phyloP scores from a whole-genome alignment of 2,888 invertebrate species.

The Neoaliturus tenellus region DNA sequence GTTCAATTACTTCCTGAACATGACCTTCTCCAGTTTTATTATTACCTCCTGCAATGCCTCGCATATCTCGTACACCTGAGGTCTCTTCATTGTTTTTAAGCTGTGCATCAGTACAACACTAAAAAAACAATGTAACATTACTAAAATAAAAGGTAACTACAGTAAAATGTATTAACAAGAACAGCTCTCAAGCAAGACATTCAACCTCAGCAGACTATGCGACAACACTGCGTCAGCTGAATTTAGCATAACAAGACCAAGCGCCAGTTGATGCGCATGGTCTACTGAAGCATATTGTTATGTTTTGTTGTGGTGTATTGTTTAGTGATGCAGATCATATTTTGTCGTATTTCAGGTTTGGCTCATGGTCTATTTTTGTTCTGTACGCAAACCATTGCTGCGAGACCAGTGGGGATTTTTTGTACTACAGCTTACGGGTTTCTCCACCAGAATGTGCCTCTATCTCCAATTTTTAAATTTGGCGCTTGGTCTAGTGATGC shows the following conservation, averaged over 20 bases:
- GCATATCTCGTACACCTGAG: not conserved
- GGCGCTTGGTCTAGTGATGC: no score
- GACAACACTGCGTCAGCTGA: constrained; percentile 9
- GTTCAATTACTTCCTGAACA: constrained; percentile 25
- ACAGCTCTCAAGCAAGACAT: no score
- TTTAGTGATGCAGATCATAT: not conserved
- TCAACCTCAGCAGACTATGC: not conserved
- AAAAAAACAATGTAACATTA: not conserved
- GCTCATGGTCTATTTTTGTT: not conserved
- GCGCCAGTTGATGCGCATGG: constrained; percentile 1
- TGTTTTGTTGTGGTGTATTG: not conserved
- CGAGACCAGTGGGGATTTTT: no score
- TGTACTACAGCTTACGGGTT: no score
- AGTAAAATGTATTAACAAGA: not conserved
- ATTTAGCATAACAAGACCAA: constrained; percentile 8
- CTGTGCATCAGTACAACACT: not conserved
- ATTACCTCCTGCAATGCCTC: not conserved
- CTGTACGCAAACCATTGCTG: not conserved
- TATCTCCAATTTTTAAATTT: no score
- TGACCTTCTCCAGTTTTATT: not conserved
- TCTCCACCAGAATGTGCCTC: no score
- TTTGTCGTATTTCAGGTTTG: not conserved
- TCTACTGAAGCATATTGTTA: not conserved
- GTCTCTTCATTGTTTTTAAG: not conserved
- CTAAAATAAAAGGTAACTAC: not conserved